Conservation (phyloP, 2,113 vertebrate genomes). For the Bolborhynchus lineola region DNA sequence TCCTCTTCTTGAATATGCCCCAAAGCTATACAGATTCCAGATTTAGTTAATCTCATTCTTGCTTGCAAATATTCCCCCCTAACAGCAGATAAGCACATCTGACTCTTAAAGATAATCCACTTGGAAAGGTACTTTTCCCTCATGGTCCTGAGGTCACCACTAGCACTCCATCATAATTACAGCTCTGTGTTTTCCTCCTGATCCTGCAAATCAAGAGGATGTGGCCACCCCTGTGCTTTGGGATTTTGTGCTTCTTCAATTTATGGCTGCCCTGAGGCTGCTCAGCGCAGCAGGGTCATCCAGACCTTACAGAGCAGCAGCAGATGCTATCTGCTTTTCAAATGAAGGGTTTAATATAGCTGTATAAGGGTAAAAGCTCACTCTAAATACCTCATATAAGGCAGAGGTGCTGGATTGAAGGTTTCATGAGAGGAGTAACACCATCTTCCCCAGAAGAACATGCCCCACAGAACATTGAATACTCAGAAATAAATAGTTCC, state of each 20-base stretch:
- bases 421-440: not conserved
- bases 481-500: not conserved
- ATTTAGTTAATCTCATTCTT: not conserved
- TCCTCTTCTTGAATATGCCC: not conserved
- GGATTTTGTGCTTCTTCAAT: not conserved
- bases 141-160: not conserved
- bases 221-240: not conserved
- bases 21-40: not conserved
- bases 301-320: not conserved
- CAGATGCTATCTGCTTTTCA: not conserved
- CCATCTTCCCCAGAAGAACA: accelerated
- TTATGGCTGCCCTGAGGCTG: not conserved
- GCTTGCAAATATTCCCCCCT: not conserved
- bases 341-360: not conserved
- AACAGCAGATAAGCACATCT: not conserved
- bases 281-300: not conserved
- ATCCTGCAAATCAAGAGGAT: not conserved
- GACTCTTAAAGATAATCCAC: not conserved
- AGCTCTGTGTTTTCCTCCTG: not conserved
- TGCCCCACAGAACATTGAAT: not conserved
- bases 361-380: not conserved
- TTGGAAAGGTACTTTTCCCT: not conserved
- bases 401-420: not conserved
- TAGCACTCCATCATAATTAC: not conserved
- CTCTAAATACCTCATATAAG: not conserved